Percentiles rank a stretch among this genome's conserved stretches.
Evolutionary conservation across 2,888 invertebrate genomes (phyloP).

Genomic region (Drosophila kanekoi): DNA sequence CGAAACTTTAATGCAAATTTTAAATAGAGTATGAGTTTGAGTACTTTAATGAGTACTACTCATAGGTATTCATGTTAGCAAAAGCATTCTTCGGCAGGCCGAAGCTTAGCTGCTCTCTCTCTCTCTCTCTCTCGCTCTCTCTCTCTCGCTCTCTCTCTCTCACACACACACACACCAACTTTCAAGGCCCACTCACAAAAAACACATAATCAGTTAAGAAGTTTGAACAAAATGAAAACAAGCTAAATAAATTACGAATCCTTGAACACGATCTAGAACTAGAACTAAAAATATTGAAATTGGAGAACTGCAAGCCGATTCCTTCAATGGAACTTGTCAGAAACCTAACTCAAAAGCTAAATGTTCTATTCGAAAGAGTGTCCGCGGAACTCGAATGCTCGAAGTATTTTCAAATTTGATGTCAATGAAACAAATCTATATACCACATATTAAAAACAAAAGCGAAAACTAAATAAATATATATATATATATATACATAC

Average conservation of each 20-base stretch:
- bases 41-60: constrained; percentile 5
- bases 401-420: constrained; percentile 58
- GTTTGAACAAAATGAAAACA: constrained; percentile 16
- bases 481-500: constrained; percentile 25
- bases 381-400: constrained; percentile 29
- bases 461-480: constrained; percentile 17
- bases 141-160: background rate
- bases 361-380: constrained; percentile 20
- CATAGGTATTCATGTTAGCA: constrained; percentile 16
- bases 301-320: constrained; percentile 6
- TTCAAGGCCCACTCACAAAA: constrained; percentile 32
- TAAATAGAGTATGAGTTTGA: constrained; percentile 34
- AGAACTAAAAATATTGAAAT: background rate
- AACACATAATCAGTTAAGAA: constrained; percentile 21
- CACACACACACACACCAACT: constrained; percentile 11
- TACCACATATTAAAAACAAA: constrained; percentile 9
- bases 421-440: constrained; percentile 62
- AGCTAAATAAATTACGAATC: constrained; percentile 15
- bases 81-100: constrained; percentile 72
- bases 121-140: background rate
- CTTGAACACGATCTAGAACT: constrained; percentile 9
- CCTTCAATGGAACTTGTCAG: constrained; percentile 1
- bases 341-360: constrained; percentile 1
- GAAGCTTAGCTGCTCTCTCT: constrained; percentile 58
- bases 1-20: constrained; percentile 49